Conservation (phyloP, 1,140 invertebrate species). For the Centruroides sculpturatus region DNA sequence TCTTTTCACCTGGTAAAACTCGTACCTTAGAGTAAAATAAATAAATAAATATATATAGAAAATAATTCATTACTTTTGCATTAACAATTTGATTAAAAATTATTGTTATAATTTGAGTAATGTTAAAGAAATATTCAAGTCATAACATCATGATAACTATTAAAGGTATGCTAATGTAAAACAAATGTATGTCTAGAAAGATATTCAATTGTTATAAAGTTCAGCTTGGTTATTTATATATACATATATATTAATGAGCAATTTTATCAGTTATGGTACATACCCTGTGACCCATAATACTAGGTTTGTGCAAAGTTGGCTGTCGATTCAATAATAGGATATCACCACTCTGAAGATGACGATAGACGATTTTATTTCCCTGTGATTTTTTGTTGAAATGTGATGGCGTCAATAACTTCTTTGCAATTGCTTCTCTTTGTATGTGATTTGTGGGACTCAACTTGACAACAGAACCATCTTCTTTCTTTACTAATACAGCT, state of each 20-base stretch:
- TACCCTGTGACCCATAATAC: constrained; percentile 88
- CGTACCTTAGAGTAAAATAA: constrained; percentile 42
- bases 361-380: constrained; percentile 46
- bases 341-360: constrained; percentile 92
- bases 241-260: not conserved
- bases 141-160: too few relatives aligned
- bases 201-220: too few relatives aligned
- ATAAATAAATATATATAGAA: too few relatives aligned
- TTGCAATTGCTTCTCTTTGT: constrained; percentile 57
- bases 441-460: constrained; percentile 27
- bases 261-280: not conserved
- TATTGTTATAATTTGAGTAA: too few relatives aligned
- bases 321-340: constrained; percentile 91
- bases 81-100: too few relatives aligned
- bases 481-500: constrained; percentile 31
- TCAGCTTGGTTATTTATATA: too few relatives aligned
- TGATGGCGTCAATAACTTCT: constrained; percentile 54
- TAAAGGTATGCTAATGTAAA: too few relatives aligned
- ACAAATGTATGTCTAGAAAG: too few relatives aligned
- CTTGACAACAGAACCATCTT: constrained; percentile 50
- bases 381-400: constrained; percentile 17
- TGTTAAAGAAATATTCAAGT: too few relatives aligned
- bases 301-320: constrained; percentile 91
- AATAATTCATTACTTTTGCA: too few relatives aligned
- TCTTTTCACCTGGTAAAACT: constrained; percentile 84